phyloP scores from a whole-genome alignment of 1,140 invertebrate species.

The Chironomus striatipennis region DNA sequence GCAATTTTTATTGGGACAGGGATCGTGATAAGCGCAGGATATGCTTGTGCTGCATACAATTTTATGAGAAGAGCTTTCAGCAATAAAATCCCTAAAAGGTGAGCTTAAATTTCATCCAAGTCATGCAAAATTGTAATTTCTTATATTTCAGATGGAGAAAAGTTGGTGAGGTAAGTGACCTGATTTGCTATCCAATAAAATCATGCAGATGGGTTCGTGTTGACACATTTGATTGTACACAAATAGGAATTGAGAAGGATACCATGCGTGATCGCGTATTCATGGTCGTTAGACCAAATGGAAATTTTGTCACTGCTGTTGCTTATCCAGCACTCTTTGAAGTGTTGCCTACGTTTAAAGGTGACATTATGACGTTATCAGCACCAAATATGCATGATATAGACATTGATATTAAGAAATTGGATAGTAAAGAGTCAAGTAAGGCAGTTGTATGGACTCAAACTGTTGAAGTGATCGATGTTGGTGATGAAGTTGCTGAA shows the following conservation, averaged over 20 bases:
- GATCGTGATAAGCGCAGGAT: slow-evolving; percentile 36
- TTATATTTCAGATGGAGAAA: slow-evolving; percentile 36
- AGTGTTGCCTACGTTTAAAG: slow-evolving; percentile 38
- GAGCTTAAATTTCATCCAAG: too few relatives aligned
- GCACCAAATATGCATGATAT: slow-evolving; percentile 43
- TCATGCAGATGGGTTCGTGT: slow-evolving; percentile 37
- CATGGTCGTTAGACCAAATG: slow-evolving; percentile 40
- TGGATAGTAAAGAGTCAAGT: slow-evolving; percentile 35
- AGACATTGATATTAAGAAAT: slow-evolving; percentile 38
- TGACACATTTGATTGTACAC: slow-evolving; percentile 37
- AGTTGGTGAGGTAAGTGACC: slow-evolving; percentile 42
- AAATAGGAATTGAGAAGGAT: slow-evolving; percentile 37
- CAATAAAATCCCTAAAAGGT: slow-evolving; percentile 32
- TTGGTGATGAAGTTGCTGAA: slow-evolving; percentile 46
- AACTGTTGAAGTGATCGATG: slow-evolving; percentile 43
- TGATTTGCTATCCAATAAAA: slow-evolving; percentile 41
- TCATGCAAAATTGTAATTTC: too few relatives aligned
- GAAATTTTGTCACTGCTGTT: slow-evolving; percentile 40
- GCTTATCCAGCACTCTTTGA: slow-evolving; percentile 40
- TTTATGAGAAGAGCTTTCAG: slow-evolving; percentile 35
- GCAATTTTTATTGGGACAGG: slow-evolving; percentile 29
- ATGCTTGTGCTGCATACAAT: slow-evolving; percentile 36
- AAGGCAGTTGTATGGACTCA: slow-evolving; percentile 40
- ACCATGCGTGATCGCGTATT: slow-evolving; percentile 40
- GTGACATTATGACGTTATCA: slow-evolving; percentile 35